phyloP scores from a whole-genome alignment of 2,888 invertebrate species.

The Lissocephala sabroskyi region DNA sequence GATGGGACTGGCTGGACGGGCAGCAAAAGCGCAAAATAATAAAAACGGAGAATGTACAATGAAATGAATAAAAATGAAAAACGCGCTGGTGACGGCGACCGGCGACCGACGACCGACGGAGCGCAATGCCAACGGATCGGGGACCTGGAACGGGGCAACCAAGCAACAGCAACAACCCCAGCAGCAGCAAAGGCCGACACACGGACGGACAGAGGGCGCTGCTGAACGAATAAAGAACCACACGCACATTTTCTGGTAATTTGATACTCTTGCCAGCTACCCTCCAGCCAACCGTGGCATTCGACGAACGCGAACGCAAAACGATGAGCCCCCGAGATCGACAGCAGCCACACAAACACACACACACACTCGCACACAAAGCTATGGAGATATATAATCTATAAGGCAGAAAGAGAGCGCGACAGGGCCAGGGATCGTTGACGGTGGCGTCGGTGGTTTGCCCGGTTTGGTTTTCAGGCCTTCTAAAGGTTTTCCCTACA shows the following conservation, averaged over 20 bases:
- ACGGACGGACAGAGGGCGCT: no score
- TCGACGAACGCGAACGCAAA: constrained; percentile 65
- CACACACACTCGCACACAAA: not conserved
- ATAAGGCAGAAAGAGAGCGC: no score
- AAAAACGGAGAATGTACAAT: constrained; percentile 53
- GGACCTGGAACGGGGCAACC: no score
- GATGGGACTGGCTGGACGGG: no score
- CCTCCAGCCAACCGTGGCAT: constrained; percentile 70
- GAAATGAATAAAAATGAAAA: constrained; percentile 64
- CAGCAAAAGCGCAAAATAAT: constrained; percentile 51
- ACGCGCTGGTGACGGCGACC: constrained; percentile 34
- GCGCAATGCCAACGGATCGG: no score
- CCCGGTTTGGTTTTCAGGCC: no score
- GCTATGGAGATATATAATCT: constrained; percentile 24
- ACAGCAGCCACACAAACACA: constrained; percentile 23
- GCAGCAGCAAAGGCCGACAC: no score
- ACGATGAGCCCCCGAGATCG: constrained; percentile 37
- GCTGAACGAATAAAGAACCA: constrained; percentile 66
- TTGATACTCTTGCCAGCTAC: constrained; percentile 68
- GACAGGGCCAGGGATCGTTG: no score
- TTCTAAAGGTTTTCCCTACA: no score
- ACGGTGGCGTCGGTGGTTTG: no score
- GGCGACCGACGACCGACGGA: constrained; percentile 44
- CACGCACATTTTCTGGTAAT: constrained; percentile 68
- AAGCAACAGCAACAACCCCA: no score